Evolutionary conservation across 35 echinoderm and acorn worm species (phyloP).

Genomic region (Apostichopus japonicus): DNA sequence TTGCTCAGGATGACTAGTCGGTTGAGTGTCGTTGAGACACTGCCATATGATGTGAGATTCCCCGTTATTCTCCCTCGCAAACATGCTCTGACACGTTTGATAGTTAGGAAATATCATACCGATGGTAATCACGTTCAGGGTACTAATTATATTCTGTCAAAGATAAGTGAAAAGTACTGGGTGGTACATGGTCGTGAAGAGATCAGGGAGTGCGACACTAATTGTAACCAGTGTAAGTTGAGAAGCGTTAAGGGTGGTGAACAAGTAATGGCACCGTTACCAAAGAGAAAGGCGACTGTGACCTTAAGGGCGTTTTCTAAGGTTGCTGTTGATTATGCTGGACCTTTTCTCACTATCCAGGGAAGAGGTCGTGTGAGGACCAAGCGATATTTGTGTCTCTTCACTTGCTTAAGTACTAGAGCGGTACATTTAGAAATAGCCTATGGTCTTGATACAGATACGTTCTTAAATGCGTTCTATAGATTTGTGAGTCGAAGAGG

Average conservation of each 20-base stretch:
- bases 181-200: constrained; percentile 22
- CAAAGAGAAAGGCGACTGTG: not conserved
- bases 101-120: constrained; percentile 35
- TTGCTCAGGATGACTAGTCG: constrained; percentile 39
- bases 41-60: constrained; percentile 53
- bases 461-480: constrained; percentile 51
- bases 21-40: constrained; percentile 37
- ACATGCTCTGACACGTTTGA: constrained; percentile 35
- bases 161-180: not conserved
- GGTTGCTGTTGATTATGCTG: constrained; percentile 21
- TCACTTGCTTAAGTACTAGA: constrained; percentile 52
- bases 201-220: constrained; percentile 32
- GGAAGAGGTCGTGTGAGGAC: constrained; percentile 20
- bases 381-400: constrained; percentile 61
- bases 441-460: constrained; percentile 51
- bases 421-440: constrained; percentile 61
- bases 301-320: constrained; percentile 31
- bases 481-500: constrained; percentile 58
- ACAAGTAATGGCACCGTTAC: constrained; percentile 35
- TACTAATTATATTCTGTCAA: constrained; percentile 35
- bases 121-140: not conserved
- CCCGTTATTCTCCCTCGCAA: constrained; percentile 52
- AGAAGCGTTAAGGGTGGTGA: constrained; percentile 13
- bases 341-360: constrained; percentile 48
- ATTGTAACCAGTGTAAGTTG: constrained; percentile 50